Evolutionary conservation across 2,888 invertebrate genomes (phyloP).

Genomic region (Drosophila macrospina): DNA sequence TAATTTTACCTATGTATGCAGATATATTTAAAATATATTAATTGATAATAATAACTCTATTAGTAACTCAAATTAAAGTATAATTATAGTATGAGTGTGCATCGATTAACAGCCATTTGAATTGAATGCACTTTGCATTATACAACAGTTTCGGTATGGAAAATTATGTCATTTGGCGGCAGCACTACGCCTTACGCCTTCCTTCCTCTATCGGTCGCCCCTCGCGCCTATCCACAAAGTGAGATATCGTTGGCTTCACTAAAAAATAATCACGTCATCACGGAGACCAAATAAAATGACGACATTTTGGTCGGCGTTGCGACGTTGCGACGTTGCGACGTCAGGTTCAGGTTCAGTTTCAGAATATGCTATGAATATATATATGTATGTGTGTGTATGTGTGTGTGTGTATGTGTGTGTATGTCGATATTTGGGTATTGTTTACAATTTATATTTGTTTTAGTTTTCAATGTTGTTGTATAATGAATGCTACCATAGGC

Average conservation of each 20-base stretch:
- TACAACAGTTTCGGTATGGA: conserved; percentile 27
- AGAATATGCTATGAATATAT: conserved; percentile 25
- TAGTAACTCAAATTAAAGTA: background rate
- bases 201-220: background rate
- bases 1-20: no score
- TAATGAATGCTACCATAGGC: conserved; percentile 42
- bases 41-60: background rate
- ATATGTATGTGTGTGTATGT: conserved; percentile 5
- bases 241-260: conserved; percentile 17
- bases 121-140: conserved; percentile 13
- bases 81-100: background rate
- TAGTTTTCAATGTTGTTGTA: conserved; percentile 41
- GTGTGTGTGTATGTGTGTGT: conserved; percentile 2
- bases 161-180: conserved; percentile 46
- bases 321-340: no score
- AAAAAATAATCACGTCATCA: conserved; percentile 56
- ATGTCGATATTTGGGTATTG: conserved; percentile 44
- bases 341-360: conserved; percentile 30
- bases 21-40: no score
- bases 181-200: background rate
- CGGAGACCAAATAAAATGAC: conserved; percentile 49
- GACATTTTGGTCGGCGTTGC: conserved; percentile 62
- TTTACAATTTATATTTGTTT: conserved; percentile 45
- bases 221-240: background rate
- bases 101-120: background rate